phyloP scores from a whole-genome alignment of 2,113 vertebrate genomes.

The Megalops atlanticus region DNA sequence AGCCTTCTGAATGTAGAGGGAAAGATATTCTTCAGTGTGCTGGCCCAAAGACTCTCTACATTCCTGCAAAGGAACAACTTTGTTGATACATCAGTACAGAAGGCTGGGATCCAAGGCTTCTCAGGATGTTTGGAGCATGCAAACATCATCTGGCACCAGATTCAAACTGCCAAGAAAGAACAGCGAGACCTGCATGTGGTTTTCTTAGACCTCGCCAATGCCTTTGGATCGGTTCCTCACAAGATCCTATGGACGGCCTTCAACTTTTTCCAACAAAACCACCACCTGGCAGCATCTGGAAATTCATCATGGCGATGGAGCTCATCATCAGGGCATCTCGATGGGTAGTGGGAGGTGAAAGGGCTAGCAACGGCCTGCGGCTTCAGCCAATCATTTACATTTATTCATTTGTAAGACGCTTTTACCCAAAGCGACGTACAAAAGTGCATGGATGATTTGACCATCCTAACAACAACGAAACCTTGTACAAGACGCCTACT shows the following conservation, averaged over 20 bases:
- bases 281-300: too few species aligned
- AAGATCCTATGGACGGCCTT: conserved; percentile 21
- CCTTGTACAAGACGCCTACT: too few species aligned
- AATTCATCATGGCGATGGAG: too few species aligned
- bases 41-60: conserved; percentile 18
- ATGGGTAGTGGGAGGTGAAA: too few species aligned
- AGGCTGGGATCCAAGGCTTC: conserved; percentile 4
- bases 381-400: too few species aligned
- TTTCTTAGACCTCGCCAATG: conserved; percentile 20
- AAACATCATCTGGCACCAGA: conserved; percentile 13
- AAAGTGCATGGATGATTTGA: too few species aligned
- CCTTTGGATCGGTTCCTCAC: conserved; percentile 24
- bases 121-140: conserved; percentile 19
- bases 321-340: too few species aligned
- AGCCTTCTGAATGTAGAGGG: conserved; percentile 33
- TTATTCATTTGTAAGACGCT: too few species aligned
- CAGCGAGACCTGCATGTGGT: conserved; percentile 25
- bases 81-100: conserved; percentile 10
- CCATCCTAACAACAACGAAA: too few species aligned
- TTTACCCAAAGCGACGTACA: too few species aligned
- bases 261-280: too few species aligned
- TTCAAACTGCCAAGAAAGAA: conserved; percentile 25
- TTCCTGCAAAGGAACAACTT: conserved; percentile 24
- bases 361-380: too few species aligned
- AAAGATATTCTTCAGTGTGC: conserved; percentile 36